Evolutionary conservation across 2,113 vertebrate genomes (phyloP).

Genomic region (Takifugu bimaculatus): DNA sequence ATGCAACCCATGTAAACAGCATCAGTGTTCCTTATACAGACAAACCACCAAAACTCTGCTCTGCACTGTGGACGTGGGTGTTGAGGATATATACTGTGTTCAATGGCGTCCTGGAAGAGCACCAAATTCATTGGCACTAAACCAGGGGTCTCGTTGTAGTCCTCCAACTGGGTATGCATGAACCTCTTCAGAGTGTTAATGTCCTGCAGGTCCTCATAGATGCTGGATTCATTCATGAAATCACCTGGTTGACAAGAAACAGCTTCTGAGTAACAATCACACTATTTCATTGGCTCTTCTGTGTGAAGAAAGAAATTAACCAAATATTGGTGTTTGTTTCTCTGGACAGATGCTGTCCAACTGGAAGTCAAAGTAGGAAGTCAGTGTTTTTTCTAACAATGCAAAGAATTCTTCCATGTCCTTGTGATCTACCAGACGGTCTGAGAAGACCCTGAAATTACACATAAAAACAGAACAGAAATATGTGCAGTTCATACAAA

Average conservation of each 20-base stretch:
- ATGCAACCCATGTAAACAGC: too few relatives aligned
- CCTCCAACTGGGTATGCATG: slow-evolving; percentile 79
- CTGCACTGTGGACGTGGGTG: not conserved
- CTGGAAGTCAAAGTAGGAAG: slow-evolving; percentile 78
- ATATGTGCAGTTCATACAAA: not conserved
- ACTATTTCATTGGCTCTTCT: not conserved
- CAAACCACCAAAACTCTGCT: not conserved
- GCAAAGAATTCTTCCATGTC: slow-evolving; percentile 79
- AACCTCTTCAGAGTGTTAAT: slow-evolving; percentile 75
- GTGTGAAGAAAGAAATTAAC: slow-evolving; percentile 52
- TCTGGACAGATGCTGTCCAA: slow-evolving; percentile 84
- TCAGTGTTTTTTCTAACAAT: slow-evolving; percentile 80
- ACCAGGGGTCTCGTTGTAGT: slow-evolving; percentile 79
- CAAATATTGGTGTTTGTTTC: slow-evolving; percentile 81
- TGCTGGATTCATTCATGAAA: slow-evolving; percentile 76
- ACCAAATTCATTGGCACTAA: slow-evolving; percentile 81
- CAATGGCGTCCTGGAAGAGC: slow-evolving; percentile 84
- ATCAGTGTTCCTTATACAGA: too few relatives aligned
- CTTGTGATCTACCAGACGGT: slow-evolving; percentile 78
- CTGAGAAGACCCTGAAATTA: slow-evolving; percentile 84
- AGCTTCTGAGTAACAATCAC: not conserved
- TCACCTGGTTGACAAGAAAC: slow-evolving; percentile 73
- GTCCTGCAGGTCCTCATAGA: slow-evolving; percentile 84
- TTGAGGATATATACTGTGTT: slow-evolving; percentile 75
- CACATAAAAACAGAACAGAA: not conserved